Evolutionary conservation across 2,888 invertebrate species (phyloP), one percentile per base, ranked within the genome.

Genomic region (Acronicta aceris): DNA sequence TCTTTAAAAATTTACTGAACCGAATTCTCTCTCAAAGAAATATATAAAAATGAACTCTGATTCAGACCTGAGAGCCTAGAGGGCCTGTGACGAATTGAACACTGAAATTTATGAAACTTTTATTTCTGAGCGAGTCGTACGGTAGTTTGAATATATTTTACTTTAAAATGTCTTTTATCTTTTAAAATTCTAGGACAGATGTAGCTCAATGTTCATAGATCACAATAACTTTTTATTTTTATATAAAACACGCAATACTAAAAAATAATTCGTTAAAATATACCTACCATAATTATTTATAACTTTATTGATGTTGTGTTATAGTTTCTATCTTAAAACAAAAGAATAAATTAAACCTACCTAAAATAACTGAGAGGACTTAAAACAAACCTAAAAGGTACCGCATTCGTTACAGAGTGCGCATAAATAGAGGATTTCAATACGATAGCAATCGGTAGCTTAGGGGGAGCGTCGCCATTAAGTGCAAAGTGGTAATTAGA

Each of bases 401-500:
- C 52, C 21, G 13, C 49, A 27, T 13, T 57, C 68, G 54, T 64
- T 76, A 64, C 57, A 42, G 50, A 56, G 53, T 36, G 47, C 48
- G 40, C 53, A 63, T 63, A 59, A 65, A 63, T 51, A 50, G 53
- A 54, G 57, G 54, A 70, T 56, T 54, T 66, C 52, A 65, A 76
- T 74, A 21, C 42, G 76, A 72, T 69, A 65, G 65, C 36, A 56
- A 55, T 51, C 62, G 36, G 55, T 40, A 43, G 56, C 63, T 60
- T 16, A 9, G 36, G 16, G 10, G 50, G 46, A 48, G 41, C 25
- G 30, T 30, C 40, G 59, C 67, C 57, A 57, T 61, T 74, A 78
- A 78, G 61, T 78, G 69, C 65, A 45, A 70, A 70, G 62, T 49
- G 67, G 74, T 74, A 79, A 78, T 79, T 78, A 74, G 68, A 38